These are phyloP conservation scores for Bombycilla garrulus DNA, from an alignment of 2,113 vertebrate genomes.

Conservation along the genomic window DNA sequence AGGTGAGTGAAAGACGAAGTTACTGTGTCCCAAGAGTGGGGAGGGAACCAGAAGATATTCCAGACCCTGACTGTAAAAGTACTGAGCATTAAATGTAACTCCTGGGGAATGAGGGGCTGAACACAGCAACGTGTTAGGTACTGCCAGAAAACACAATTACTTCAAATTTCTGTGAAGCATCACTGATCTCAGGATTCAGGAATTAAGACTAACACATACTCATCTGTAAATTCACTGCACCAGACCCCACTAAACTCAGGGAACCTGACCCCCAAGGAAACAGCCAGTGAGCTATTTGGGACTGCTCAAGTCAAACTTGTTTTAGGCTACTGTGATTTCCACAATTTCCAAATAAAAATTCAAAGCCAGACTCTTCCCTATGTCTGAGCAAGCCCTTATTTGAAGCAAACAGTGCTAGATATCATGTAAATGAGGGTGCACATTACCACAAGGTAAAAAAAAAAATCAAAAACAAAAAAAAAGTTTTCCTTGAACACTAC, in stretches of 20 bases:
- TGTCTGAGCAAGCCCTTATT: neutral
- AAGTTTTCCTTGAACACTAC: neutral
- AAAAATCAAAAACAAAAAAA: neutral
- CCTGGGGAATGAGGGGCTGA: neutral
- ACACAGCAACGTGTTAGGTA: neutral
- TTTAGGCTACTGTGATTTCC: neutral
- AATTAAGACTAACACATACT: neutral
- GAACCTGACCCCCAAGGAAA: neutral
- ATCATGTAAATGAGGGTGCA: neutral
- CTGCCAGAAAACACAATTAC: neutral
- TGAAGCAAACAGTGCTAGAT: neutral
- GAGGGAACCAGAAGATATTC: neutral
- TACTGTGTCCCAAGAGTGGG: neutral
- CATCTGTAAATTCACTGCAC: neutral
- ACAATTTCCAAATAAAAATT: neutral
- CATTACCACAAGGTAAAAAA: neutral
- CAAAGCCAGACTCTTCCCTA: neutral
- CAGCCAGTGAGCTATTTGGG: neutral
- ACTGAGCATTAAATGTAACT: neutral
- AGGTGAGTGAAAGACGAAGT: neutral
- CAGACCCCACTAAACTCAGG: neutral
- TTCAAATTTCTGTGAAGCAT: neutral
- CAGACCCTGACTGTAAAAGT: neutral
- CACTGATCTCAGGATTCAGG: neutral
- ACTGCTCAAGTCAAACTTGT: neutral